Percentiles rank a stretch among this genome's conserved stretches.
phyloP scores from a whole-genome alignment of 2,797 vertebrate species.

The Diplodus sargus region DNA sequence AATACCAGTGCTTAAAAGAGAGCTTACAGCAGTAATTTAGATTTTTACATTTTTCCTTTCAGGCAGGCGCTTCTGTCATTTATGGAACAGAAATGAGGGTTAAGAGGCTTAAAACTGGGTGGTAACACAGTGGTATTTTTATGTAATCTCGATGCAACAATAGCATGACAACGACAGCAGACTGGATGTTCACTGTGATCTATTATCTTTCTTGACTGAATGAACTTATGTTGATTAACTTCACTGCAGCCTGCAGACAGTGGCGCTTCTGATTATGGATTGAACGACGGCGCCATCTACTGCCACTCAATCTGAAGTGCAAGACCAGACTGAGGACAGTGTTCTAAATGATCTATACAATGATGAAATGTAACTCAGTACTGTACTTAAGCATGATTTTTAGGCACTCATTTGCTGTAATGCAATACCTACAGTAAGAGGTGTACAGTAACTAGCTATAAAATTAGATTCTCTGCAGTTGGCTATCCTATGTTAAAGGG shows the following conservation, averaged over 20 bases:
- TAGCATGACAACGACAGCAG: neutral
- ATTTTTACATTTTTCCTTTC: neutral
- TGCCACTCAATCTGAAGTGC: neutral
- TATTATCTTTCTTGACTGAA: neutral
- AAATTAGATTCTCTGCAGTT: neutral
- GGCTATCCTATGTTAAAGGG: neutral
- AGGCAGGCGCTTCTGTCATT: neutral
- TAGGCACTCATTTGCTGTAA: neutral
- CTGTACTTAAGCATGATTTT: neutral
- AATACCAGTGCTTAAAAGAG: neutral
- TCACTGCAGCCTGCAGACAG: too few relatives aligned
- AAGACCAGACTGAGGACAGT: neutral
- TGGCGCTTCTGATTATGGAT: neutral
- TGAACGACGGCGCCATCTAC: constrained; percentile 59
- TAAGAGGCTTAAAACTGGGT: neutral
- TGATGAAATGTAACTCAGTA: neutral
- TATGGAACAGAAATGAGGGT: neutral
- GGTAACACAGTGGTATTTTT: neutral
- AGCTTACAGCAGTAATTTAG: neutral
- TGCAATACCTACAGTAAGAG: neutral
- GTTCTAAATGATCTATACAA: neutral
- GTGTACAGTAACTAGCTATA: too few relatives aligned
- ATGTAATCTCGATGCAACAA: neutral
- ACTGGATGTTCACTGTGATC: neutral
- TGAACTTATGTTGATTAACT: neutral